Evolutionary conservation across 2,888 invertebrate genomes (phyloP).

Genomic region (Artemia sinica): DNA sequence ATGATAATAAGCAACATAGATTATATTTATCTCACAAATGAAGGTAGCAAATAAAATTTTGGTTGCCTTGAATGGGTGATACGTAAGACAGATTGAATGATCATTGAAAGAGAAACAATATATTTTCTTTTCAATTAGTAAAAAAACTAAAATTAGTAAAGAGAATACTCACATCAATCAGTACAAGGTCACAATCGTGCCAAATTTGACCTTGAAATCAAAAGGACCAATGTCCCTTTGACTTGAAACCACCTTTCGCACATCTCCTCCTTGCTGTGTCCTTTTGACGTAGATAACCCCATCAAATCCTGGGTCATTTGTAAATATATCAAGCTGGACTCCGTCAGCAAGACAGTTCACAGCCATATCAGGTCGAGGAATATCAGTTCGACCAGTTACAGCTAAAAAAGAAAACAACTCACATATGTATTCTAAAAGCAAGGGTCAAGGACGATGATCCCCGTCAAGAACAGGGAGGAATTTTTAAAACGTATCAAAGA

Average conservation of each 20-base stretch:
- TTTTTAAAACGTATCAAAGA: too few species aligned
- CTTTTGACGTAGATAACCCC: constrained; percentile 83
- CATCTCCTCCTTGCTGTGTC: constrained; percentile 78
- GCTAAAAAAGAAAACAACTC: constrained; percentile 27
- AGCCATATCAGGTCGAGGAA: constrained; percentile 65
- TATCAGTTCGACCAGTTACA: constrained; percentile 49
- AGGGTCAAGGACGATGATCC: too few species aligned
- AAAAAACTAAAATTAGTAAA: too few species aligned
- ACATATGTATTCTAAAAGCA: too few species aligned
- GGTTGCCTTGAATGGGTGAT: too few species aligned
- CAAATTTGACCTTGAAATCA: constrained; percentile 72
- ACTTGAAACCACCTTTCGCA: constrained; percentile 64
- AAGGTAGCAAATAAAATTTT: too few species aligned
- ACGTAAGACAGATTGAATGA: constrained; percentile 23
- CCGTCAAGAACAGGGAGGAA: too few species aligned
- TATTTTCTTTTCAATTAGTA: too few species aligned
- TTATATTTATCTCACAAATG: too few species aligned
- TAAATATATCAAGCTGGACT: constrained; percentile 63
- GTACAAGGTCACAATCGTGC: constrained; percentile 76
- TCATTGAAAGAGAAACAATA: not conserved
- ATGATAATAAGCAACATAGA: too few species aligned
- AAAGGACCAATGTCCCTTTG: constrained; percentile 52
- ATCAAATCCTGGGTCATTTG: constrained; percentile 55
- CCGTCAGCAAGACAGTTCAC: constrained; percentile 82
- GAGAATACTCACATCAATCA: constrained; percentile 51